phyloP scores from a whole-genome alignment of 1,140 invertebrate genomes.

The Euborellia annulipes region DNA sequence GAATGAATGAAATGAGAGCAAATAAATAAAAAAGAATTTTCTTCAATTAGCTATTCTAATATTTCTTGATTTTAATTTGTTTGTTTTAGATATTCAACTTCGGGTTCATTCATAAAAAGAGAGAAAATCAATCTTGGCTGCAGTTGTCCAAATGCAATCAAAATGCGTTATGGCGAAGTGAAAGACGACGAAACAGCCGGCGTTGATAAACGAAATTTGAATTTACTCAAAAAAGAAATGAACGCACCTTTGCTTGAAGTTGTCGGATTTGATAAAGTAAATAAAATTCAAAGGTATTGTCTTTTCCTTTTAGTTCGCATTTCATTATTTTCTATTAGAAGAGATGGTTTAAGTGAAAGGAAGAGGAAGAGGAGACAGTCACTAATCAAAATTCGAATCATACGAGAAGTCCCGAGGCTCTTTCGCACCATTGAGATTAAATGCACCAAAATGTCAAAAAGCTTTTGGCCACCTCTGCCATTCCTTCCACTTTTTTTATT shows the following conservation, averaged over 20 bases:
- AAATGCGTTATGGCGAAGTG: constrained; percentile 49
- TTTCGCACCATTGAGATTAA: too few species aligned
- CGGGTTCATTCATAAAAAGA: constrained; percentile 73
- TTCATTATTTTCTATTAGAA: constrained; percentile 7
- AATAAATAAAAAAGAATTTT: too few species aligned
- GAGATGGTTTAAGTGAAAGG: background rate
- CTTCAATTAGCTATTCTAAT: too few species aligned
- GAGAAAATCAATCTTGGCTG: constrained; percentile 58
- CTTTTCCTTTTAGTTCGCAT: constrained; percentile 10
- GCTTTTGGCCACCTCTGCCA: too few species aligned
- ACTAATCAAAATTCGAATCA: too few species aligned
- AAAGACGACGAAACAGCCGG: constrained; percentile 31
- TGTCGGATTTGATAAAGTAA: constrained; percentile 76
- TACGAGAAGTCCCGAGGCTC: too few species aligned
- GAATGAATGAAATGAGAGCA: too few species aligned
- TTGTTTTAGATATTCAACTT: constrained; percentile 40
- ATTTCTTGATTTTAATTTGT: too few species aligned
- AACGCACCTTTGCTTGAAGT: constrained; percentile 70
- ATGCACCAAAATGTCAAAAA: too few species aligned
- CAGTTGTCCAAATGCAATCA: constrained; percentile 52
- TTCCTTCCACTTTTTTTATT: too few species aligned
- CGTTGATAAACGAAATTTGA: constrained; percentile 40
- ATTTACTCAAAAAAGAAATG: constrained; percentile 42
- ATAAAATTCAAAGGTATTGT: constrained; percentile 59
- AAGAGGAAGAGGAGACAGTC: too few species aligned